A percentile compares a stretch with the other conserved stretches of the same genome.
Evolutionary conservation across 2,888 invertebrate genomes (phyloP).

Genomic region (Zaprionus obscuricornis): DNA sequence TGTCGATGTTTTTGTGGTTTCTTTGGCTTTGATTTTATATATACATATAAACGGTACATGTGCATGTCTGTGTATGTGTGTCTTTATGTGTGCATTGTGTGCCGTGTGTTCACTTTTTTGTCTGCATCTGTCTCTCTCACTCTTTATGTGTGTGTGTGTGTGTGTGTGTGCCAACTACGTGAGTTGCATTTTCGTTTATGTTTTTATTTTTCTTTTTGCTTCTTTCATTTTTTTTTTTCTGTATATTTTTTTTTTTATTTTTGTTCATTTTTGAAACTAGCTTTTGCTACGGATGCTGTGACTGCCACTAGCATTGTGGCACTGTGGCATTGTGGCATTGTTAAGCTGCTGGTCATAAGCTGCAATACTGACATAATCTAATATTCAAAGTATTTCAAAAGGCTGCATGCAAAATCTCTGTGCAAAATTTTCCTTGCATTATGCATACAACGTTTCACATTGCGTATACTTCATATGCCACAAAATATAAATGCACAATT

Average conservation of each 20-base stretch:
- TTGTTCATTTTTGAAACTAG: not conserved
- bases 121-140: too few relatives aligned
- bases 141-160: slow-evolving; percentile 11
- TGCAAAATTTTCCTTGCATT: slow-evolving; percentile 1
- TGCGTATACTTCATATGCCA: not conserved
- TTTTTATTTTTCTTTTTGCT: slow-evolving; percentile 3
- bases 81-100: slow-evolving; percentile 25
- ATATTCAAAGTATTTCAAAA: slow-evolving; percentile 26
- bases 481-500: not conserved
- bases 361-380: slow-evolving; percentile 26
- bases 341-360: slow-evolving; percentile 26
- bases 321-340: slow-evolving; percentile 26
- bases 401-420: not conserved
- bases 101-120: too few relatives aligned
- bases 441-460: not conserved
- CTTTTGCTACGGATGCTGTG: too few relatives aligned
- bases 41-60: too few relatives aligned
- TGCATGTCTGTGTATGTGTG: too few relatives aligned
- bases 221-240: too few relatives aligned
- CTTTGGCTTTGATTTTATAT: slow-evolving; percentile 32
- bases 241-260: slow-evolving; percentile 4
- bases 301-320: slow-evolving; percentile 2
- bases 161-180: slow-evolving; percentile 27
- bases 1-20: slow-evolving; percentile 44
- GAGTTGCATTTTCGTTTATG: slow-evolving; percentile 42